Base-by-base conservation (phyloP, 1,140 invertebrate genomes). In the Alviniconcha marisindica region DNA sequence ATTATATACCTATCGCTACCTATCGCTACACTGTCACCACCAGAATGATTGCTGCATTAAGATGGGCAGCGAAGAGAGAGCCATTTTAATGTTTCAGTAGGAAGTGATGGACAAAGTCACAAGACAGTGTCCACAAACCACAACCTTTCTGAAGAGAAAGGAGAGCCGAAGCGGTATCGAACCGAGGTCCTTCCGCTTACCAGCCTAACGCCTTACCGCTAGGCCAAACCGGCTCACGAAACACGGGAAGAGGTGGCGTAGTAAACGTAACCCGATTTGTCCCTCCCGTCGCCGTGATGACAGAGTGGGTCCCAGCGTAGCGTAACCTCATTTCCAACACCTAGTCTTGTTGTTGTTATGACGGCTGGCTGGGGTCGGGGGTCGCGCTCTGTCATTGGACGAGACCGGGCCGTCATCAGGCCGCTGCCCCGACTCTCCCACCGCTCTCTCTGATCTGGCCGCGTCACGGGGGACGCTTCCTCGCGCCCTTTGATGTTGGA, bases 401-500 rank as follows among this genome's bases (percentile, higher is more conserved):
- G n/a, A n/a, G n/a, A n/a, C 48, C 31, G 33, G 36, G 54, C n/a
- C 42, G 38, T 38, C 4, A 33, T 60, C 0, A 0, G 31, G 38
- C 66, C 38, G 69, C 33, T 10, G 24, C 74, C 28, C 51, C 44
- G 44, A 48, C 44, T 48, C 5, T 18, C 44, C 60, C 44, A 48
- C 56, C 76, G 38, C 42, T 48, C 44, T 28, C 71, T 77, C 51
- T 77, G 63, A 44, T 78, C 73, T 18, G 31, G 21, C 21, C 51
- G 69, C 38, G 36, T 48, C 44, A 5, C 24, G 31, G 38, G 5
- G n/a, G 77, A 42, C 12, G 51, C 63, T 76, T 78, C 44, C 40
- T 79, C 81, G 63, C 51, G 76, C 66, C 28, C 81, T 77, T 76
- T 85, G 76, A 36, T 74, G 33, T 76, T 71, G 63, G 44, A 79